phyloP scores from a whole-genome alignment of 2,888 invertebrate species.

The Hybos culiciformis region DNA sequence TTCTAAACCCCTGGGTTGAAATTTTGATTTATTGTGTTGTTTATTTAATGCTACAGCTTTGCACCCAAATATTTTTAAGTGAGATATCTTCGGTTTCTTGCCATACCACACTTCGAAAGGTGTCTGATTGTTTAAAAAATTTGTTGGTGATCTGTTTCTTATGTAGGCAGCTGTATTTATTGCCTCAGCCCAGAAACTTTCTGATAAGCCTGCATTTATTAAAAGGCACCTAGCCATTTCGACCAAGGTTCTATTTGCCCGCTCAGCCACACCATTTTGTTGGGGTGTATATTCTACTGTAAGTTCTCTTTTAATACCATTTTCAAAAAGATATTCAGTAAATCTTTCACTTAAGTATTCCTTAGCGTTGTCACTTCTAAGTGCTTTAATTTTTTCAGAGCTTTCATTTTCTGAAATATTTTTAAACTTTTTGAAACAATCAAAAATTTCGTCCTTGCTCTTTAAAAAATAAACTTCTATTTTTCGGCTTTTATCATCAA shows the following conservation, averaged over 20 bases:
- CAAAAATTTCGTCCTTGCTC: constrained; percentile 10
- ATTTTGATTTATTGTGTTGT: constrained; percentile 19
- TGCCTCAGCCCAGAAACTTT: constrained; percentile 28
- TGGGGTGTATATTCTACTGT: constrained; percentile 10
- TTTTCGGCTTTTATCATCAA: constrained; percentile 13
- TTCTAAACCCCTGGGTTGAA: constrained; percentile 20
- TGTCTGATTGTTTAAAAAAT: constrained; percentile 8
- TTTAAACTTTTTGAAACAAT: constrained; percentile 10
- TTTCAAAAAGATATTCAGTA: not conserved
- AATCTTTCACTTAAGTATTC: constrained; percentile 4
- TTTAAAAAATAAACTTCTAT: constrained; percentile 12
- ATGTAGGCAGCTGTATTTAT: constrained; percentile 19
- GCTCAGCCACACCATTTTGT: constrained; percentile 14
- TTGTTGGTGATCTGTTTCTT: constrained; percentile 14
- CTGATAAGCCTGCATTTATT: constrained; percentile 13
- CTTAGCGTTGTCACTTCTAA: constrained; percentile 6
- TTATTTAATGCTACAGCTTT: constrained; percentile 24
- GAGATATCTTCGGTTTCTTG: constrained; percentile 2
- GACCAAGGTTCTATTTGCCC: constrained; percentile 13
- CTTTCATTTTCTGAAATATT: constrained; percentile 9
- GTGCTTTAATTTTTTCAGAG: constrained; percentile 7
- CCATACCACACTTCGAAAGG: constrained; percentile 27
- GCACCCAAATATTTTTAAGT: constrained; percentile 25
- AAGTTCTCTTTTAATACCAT: not conserved
- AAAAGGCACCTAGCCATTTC: constrained; percentile 21